These are phyloP conservation scores for Megaceryle torquata DNA, from an alignment of 2,113 vertebrate species.

Conservation along the genomic window DNA sequence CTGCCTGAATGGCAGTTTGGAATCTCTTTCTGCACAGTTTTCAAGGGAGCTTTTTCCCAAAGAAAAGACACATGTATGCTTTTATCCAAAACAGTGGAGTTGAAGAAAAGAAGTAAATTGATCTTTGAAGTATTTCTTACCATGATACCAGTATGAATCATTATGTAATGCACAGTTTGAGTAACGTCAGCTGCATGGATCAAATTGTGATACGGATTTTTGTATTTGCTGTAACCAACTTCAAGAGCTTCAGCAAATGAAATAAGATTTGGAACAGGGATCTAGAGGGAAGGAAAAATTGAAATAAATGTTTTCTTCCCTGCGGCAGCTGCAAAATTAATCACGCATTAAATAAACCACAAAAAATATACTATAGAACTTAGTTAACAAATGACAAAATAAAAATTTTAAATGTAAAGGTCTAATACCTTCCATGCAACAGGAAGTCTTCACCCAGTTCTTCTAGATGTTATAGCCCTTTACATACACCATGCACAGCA, in stretches of 20 bases:
- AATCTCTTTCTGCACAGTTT: not conserved
- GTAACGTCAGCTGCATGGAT: constrained; percentile 97
- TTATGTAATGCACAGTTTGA: constrained; percentile 96
- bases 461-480: not conserved
- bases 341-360: not conserved
- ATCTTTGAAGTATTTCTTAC: constrained; percentile 72
- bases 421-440: not conserved
- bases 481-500: not conserved
- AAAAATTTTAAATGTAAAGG: not conserved
- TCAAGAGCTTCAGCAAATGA: constrained; percentile 95
- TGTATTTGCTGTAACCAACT: constrained; percentile 95
- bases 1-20: not conserved
- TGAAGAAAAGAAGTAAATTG: not conserved
- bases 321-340: not conserved
- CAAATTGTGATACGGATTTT: constrained; percentile 97
- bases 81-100: not conserved
- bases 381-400: not conserved
- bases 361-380: not conserved
- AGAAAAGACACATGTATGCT: not conserved
- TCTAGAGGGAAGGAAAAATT: constrained; percentile 76
- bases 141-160: constrained; percentile 96
- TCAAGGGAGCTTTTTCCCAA: not conserved
- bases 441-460: not conserved
- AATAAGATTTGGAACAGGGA: constrained; percentile 91
- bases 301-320: not conserved